Conservation (phyloP, 2,888 invertebrate genomes). For the Thecocarcelia acutangulata region DNA sequence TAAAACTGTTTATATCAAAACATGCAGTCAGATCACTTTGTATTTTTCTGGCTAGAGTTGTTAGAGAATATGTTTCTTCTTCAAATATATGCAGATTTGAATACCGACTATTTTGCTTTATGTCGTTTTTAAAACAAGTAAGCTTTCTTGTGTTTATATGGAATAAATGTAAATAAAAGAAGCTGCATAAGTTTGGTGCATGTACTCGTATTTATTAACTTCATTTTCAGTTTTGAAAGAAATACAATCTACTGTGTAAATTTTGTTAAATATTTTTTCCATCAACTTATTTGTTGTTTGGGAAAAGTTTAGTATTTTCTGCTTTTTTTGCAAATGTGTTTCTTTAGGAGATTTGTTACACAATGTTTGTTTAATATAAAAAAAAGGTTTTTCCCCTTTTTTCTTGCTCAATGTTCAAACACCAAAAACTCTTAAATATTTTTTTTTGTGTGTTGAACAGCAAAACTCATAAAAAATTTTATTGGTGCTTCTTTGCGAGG, state of each 20-base stretch:
- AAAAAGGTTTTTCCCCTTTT: conserved; percentile 35
- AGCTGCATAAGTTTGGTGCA: no score
- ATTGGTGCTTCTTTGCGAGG: conserved; percentile 52
- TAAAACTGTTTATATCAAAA: no score
- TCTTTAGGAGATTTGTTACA: conserved; percentile 61
- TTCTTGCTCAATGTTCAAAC: conserved; percentile 27
- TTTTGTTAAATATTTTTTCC: conserved; percentile 1
- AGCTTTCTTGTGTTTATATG: no score
- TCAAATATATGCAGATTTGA: no score
- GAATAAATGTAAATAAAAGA: no score
- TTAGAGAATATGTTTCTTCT: no score
- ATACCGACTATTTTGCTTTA: no score
- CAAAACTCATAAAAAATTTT: conserved; percentile 69
- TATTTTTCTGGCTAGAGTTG: no score
- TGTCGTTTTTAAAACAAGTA: no score
- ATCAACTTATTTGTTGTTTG: conserved; percentile 16
- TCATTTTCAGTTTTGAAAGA: conserved; percentile 46
- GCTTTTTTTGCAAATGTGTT: conserved; percentile 18
- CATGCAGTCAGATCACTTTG: no score
- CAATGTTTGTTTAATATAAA: conserved; percentile 64
- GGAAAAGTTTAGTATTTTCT: conserved; percentile 22
- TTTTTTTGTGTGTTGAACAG: neutral
- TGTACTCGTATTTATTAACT: no score
- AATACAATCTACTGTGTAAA: conserved; percentile 39
- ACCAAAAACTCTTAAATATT: conserved; percentile 35